Percentiles rank a stretch among this genome's conserved stretches.
phyloP scores from a whole-genome alignment of 2,888 invertebrate genomes.

The Willowsia nigromaculata region DNA sequence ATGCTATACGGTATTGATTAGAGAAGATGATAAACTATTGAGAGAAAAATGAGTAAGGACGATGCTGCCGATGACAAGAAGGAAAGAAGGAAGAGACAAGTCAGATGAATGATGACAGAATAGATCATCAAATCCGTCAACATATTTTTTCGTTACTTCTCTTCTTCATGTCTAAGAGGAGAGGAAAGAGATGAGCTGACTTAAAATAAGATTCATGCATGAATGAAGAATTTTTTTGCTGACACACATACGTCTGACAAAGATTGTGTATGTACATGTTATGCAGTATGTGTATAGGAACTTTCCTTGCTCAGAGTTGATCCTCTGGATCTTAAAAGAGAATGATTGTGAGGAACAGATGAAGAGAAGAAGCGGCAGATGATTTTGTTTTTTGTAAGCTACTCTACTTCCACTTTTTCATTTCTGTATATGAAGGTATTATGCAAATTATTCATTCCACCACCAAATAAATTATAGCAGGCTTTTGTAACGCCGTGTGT shows the following conservation, averaged over 20 bases:
- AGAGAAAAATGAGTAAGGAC: slow-evolving; percentile 9
- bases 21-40: slow-evolving; percentile 37
- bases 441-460: slow-evolving; percentile 59
- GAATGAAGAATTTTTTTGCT: slow-evolving; percentile 47
- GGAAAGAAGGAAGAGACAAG: slow-evolving; percentile 57
- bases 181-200: slow-evolving; percentile 10
- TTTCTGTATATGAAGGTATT: not conserved
- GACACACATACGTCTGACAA: not conserved
- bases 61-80: slow-evolving; percentile 47
- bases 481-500: slow-evolving; percentile 47
- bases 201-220: slow-evolving; percentile 25
- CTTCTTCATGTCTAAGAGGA: not conserved
- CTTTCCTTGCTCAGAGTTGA: not conserved
- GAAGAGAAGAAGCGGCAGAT: slow-evolving; percentile 19
- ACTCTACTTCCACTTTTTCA: not conserved
- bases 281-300: not conserved
- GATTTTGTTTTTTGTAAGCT: slow-evolving; percentile 14
- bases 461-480: slow-evolving; percentile 12
- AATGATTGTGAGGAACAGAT: not conserved
- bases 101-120: slow-evolving; percentile 70
- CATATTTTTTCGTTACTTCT: slow-evolving; percentile 28
- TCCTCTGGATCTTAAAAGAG: not conserved
- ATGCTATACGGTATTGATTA: slow-evolving; percentile 4
- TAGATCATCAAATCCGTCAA: slow-evolving; percentile 68
- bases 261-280: not conserved